A percentile compares a stretch with the other conserved stretches of the same genome.
These are phyloP conservation scores for Threskiornis aethiopicus DNA, from an alignment of 2,797 vertebrate genomes.

Conservation along the genomic window DNA sequence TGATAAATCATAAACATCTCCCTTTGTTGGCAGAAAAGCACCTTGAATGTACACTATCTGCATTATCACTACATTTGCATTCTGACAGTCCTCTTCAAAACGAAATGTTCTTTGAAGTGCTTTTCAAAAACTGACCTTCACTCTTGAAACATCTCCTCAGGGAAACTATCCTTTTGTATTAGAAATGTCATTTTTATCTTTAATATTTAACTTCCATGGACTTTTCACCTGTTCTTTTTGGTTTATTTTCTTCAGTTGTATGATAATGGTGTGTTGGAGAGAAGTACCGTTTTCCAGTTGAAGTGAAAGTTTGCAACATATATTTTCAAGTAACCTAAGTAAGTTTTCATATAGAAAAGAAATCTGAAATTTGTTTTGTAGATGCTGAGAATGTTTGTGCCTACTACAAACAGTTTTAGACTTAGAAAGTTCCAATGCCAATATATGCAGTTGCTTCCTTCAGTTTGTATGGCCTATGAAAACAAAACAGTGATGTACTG, in stretches of 20 bases:
- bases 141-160: neutral
- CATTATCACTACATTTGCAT: conserved; percentile 8
- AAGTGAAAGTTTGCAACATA: neutral
- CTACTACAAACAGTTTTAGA: neutral
- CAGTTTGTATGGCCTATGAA: neutral
- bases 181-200: neutral
- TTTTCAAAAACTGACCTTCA: neutral
- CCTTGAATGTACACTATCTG: neutral
- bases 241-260: neutral
- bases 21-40: neutral
- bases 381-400: neutral
- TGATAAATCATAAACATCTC: neutral
- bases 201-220: neutral
- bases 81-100: neutral
- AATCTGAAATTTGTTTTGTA: neutral
- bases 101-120: neutral
- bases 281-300: neutral
- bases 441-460: neutral
- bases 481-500: neutral
- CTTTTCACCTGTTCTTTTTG: neutral
- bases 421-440: neutral
- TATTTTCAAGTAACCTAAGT: neutral
- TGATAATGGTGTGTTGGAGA: neutral
- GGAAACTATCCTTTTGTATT: neutral
- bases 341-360: neutral